phyloP scores from a whole-genome alignment of 2,797 vertebrate genomes.

The Tarsius wallacei region DNA sequence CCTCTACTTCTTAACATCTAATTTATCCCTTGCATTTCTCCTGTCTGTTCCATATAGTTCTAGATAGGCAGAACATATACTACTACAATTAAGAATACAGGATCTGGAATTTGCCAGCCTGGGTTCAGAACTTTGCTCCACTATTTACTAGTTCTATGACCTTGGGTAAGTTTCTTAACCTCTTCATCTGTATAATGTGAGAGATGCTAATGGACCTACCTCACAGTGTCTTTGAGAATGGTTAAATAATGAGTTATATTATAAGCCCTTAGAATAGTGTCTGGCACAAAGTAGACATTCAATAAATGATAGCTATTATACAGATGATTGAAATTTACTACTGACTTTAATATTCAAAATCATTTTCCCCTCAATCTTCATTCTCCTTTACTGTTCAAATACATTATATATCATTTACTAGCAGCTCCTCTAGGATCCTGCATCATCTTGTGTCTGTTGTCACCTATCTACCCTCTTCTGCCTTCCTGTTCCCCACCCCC shows the following conservation, averaged over 20 bases:
- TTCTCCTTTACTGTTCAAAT: not conserved
- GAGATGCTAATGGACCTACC: not conserved
- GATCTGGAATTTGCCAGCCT: not conserved
- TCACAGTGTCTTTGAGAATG: not conserved
- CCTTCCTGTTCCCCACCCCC: not conserved
- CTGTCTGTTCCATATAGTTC: not conserved
- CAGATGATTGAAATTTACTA: not conserved
- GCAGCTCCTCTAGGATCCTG: not conserved
- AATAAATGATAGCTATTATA: not conserved
- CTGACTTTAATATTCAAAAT: not conserved
- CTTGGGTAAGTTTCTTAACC: not conserved
- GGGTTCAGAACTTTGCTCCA: not conserved
- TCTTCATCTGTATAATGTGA: not conserved
- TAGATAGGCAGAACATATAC: not conserved
- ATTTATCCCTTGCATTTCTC: not conserved
- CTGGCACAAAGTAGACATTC: not conserved
- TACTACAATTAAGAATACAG: not conserved
- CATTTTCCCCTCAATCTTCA: not conserved
- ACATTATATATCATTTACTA: not conserved
- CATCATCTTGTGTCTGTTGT: not conserved
- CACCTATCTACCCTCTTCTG: not conserved
- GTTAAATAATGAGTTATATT: not conserved
- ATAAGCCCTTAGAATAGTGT: not conserved
- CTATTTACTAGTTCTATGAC: not conserved
- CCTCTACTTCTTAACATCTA: not conserved